Evolutionary conservation across 2,888 invertebrate genomes (phyloP).

Genomic region (Rugalucina vietnamica): DNA sequence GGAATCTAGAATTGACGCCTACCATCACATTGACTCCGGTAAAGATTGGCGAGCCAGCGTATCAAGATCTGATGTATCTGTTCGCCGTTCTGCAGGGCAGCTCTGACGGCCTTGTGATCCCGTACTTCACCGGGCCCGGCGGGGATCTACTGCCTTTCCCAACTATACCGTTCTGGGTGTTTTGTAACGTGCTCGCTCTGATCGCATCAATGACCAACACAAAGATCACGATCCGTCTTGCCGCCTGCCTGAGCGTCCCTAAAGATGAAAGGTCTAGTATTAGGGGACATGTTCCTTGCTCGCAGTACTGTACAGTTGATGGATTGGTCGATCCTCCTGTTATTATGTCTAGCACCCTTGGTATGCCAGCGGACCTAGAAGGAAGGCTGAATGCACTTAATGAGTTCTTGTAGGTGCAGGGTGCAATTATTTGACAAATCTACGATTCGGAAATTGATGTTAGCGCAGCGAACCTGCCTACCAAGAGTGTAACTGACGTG

Average conservation of each 20-base stretch:
- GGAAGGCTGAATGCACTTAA: too few species aligned
- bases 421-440: too few species aligned
- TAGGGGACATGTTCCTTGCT: not conserved
- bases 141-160: constrained; percentile 1
- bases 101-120: constrained; percentile 1
- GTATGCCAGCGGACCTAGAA: not conserved
- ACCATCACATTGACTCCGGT: not conserved
- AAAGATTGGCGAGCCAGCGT: not conserved
- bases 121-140: not conserved
- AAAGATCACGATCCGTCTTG: constrained; percentile 11
- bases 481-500: too few species aligned
- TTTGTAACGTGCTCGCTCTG: not conserved
- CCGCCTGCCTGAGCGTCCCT: not conserved
- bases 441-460: too few species aligned
- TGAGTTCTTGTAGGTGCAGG: too few species aligned
- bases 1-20: not conserved
- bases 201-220: too few species aligned
- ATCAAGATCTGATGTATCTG: not conserved
- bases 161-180: not conserved
- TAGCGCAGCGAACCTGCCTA: too few species aligned
- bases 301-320: not conserved
- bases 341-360: not conserved
- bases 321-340: not conserved
- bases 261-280: not conserved
- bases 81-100: not conserved